Base-by-base conservation (phyloP, 2,797 vertebrate genomes). In the Lepus townsendii region DNA sequence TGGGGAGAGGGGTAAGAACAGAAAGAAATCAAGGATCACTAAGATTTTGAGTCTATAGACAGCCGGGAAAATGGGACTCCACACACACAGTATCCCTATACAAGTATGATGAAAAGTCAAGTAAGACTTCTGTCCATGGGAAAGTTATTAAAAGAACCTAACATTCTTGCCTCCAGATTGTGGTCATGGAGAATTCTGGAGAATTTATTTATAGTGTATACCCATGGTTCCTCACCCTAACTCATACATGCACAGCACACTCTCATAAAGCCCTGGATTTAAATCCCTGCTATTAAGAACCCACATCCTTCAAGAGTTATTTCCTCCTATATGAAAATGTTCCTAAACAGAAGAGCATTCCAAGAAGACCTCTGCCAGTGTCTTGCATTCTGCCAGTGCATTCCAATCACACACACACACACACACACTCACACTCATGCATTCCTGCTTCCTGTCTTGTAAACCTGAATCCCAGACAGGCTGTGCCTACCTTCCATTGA, bases 131-230 rank as follows among this genome's bases (percentile, higher is more conserved):
- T 80, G 38, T 47, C 57, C 60, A 77, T 32, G 16, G 54, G 71
- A 89, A 94, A 86, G 88, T 83, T 93, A 95, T 76, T 92, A 88
- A 90, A 92, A 83, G 69, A 95, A 89, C 42, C 50, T 78, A 75
- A 66, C 75, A 86, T 68, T 72, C 88, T 84, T 90, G 32, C 19
- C 62, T 94, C 72, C n/a, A 92, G 57, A 90, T 26, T 82, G 78
- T 13, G 10, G 80, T 65, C 84, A 88, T 3, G 9, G 54, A 95
- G 94, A 91, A 91, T 63, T 90, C 83, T 30, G 8, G 73, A 95
- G 93, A 89, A 77, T 16, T 38, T 94, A 95, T 88, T 85, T 88
- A 63, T 54, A 84, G 82, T 66, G 19, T 27, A 20, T 17, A 69
- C 20, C 22, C 47, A 8, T 27, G 24, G 69, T 52, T 32, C 65